phyloP scores from a whole-genome alignment of 2,797 vertebrate genomes.

The Amblyraja radiata region DNA sequence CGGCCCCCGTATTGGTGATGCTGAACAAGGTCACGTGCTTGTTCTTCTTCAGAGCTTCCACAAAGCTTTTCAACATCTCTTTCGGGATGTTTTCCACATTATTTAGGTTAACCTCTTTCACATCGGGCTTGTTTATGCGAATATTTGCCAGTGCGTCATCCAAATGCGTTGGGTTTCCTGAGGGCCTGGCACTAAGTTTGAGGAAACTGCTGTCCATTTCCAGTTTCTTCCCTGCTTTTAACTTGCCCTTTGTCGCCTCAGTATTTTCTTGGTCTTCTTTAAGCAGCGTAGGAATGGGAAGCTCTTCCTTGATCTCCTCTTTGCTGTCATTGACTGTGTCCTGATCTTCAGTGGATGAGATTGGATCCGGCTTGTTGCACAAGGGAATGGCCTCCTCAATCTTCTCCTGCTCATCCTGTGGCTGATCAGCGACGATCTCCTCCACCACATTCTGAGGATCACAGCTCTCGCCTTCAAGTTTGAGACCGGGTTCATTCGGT shows the following conservation, averaged over 20 bases:
- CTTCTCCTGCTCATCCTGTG: slow-evolving; percentile 39
- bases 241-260: slow-evolving; percentile 74
- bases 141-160: slow-evolving; percentile 80
- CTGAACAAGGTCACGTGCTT: slow-evolving; percentile 84
- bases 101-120: slow-evolving; percentile 92
- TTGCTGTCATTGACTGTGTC: slow-evolving; percentile 39
- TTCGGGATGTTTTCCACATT: slow-evolving; percentile 97
- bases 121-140: slow-evolving; percentile 70
- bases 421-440: slow-evolving; percentile 9
- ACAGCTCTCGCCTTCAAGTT: slow-evolving; percentile 10
- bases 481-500: slow-evolving; percentile 44
- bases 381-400: slow-evolving; percentile 30
- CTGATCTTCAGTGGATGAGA: slow-evolving; percentile 35
- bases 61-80: slow-evolving; percentile 88
- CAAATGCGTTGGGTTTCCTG: slow-evolving; percentile 92
- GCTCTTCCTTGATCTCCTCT: slow-evolving; percentile 21
- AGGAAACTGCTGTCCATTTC: slow-evolving; percentile 70
- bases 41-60: slow-evolving; percentile 85
- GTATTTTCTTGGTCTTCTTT: slow-evolving; percentile 56
- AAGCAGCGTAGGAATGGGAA: slow-evolving; percentile 36
- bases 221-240: slow-evolving; percentile 80
- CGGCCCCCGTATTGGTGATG: slow-evolving; percentile 86
- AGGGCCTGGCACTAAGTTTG: slow-evolving; percentile 87
- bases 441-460: slow-evolving; percentile 9
- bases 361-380: slow-evolving; percentile 18